Percentiles rank a stretch among this genome's conserved stretches.
Conservation (phyloP, 2,888 invertebrate genomes). For the Eucera pruinosa region DNA sequence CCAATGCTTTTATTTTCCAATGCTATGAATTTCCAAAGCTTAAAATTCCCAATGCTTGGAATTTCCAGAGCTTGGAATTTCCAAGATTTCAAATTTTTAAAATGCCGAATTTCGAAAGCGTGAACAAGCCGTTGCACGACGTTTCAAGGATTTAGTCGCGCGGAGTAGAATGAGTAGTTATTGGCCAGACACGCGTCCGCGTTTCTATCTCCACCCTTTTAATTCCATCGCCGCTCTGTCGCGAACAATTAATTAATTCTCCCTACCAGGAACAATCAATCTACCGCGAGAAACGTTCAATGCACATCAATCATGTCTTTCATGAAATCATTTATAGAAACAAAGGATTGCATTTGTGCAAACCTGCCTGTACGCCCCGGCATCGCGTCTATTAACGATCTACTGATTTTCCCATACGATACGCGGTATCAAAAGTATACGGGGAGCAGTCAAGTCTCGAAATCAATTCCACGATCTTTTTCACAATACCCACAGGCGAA, state of each 20-base stretch:
- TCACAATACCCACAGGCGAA: constrained; percentile 7
- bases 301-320: constrained; percentile 7
- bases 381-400: constrained; percentile 5
- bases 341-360: neutral
- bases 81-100: too few relatives aligned
- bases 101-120: too few relatives aligned
- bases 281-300: neutral
- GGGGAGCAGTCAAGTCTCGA: neutral
- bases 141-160: too few relatives aligned
- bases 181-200: constrained; percentile 31
- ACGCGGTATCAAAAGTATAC: constrained; percentile 1
- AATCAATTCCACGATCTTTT: constrained; percentile 21
- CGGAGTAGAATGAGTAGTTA: constrained; percentile 43
- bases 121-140: too few relatives aligned
- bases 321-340: constrained; percentile 7
- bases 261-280: neutral
- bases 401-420: constrained; percentile 23
- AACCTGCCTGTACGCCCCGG: neutral
- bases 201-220: neutral
- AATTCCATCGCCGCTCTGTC: neutral
- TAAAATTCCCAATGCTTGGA: too few relatives aligned
- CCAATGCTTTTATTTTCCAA: too few relatives aligned
- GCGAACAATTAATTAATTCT: constrained; percentile 25
- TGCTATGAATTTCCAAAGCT: too few relatives aligned
- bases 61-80: too few relatives aligned